Conservation (phyloP, 2,797 vertebrate species). For the Sebastes steindachneri region DNA sequence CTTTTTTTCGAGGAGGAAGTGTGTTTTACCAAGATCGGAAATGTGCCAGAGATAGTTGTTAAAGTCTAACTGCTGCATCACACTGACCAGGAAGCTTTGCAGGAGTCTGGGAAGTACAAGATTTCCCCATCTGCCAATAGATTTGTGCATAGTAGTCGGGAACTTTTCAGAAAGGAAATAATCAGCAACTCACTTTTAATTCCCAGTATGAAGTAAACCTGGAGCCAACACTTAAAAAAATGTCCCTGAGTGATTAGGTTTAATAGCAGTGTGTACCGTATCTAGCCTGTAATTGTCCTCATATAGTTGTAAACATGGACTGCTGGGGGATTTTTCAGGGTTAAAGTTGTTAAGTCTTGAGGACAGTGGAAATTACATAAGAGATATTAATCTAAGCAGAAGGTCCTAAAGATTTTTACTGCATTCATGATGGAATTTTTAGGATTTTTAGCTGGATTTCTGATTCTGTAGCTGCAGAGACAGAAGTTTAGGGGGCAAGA, state of each 20-base stretch:
- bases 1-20: slow-evolving; percentile 15
- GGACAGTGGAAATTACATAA: neutral
- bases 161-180: slow-evolving; percentile 1
- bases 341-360: neutral
- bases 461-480: neutral
- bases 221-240: neutral
- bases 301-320: slow-evolving; percentile 43
- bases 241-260: slow-evolving; percentile 6
- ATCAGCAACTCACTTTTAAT: neutral
- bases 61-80: neutral
- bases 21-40: slow-evolving; percentile 7
- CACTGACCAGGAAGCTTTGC: slow-evolving; percentile 9
- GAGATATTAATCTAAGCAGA: neutral
- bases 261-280: slow-evolving; percentile 6
- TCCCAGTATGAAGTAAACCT: slow-evolving; percentile 7
- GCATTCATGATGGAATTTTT: neutral
- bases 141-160: neutral
- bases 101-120: slow-evolving; percentile 37
- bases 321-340: slow-evolving; percentile 41
- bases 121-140: slow-evolving; percentile 3
- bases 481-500: neutral
- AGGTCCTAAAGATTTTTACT: neutral
- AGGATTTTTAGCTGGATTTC: neutral
- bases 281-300: slow-evolving; percentile 15
- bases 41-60: neutral